phyloP scores from a whole-genome alignment of 64 coral and sea anemone genomes.

The Porites australiensis region DNA sequence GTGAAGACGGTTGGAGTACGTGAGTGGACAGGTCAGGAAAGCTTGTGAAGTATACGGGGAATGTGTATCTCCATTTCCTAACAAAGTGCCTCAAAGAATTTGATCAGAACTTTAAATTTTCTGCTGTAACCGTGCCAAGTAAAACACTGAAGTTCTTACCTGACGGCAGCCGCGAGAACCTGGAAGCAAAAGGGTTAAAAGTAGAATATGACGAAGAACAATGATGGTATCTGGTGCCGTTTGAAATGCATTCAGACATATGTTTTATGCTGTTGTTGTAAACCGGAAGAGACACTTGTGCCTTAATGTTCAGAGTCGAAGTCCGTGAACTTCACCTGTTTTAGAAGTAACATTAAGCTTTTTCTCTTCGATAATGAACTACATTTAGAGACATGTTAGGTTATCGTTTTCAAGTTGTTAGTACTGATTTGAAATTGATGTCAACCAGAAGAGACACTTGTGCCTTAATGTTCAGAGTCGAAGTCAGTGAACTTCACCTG shows the following conservation, averaged over 20 bases:
- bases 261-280: not conserved
- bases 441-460: not conserved
- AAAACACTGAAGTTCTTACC: not conserved
- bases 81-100: conserved; percentile 64
- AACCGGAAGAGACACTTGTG: not conserved
- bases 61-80: conserved; percentile 71
- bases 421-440: not conserved
- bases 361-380: no score
- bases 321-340: not conserved
- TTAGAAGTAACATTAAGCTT: no score
- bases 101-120: conserved; percentile 56
- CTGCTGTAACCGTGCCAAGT: not conserved
- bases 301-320: not conserved
- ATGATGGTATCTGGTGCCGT: no score
- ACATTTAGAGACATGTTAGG: not conserved
- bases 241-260: no score
- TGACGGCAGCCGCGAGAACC: not conserved
- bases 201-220: conserved; percentile 35
- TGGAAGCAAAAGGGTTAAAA: conserved; percentile 48
- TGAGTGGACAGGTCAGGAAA: conserved; percentile 56
- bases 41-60: conserved; percentile 32
- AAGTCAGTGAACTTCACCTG: not conserved
- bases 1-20: conserved; percentile 54
- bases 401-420: not conserved
- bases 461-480: not conserved